Evolutionary conservation across 1,140 invertebrate species (phyloP).

Genomic region (roundworm (Caenorhabditis elegans)): WBcel235 BX284606.5:9366501-9367000

Average conservation of each 20-base stretch:
- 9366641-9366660: neutral
- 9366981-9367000: constrained; percentile 7
- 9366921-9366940: constrained; percentile 30
- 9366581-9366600: too few relatives aligned
- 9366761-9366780: neutral
- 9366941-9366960: neutral
- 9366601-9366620: too few relatives aligned
- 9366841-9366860: neutral
- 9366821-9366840: neutral
- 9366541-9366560: too few relatives aligned
- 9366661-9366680: neutral
- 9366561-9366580: neutral
- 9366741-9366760: constrained; percentile 10
- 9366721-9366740: constrained; percentile 28
- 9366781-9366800: neutral
- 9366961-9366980: constrained; percentile 8
- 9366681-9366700: too few relatives aligned
- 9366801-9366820: neutral
- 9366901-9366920: neutral
- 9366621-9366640: too few relatives aligned
- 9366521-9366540: too few relatives aligned
- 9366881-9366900: neutral
- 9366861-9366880: neutral
- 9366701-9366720: neutral
- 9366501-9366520: too few relatives aligned